A percentile compares a stretch with the other conserved stretches of the same genome.
phyloP scores from a whole-genome alignment of 2,888 invertebrate genomes.

The Chalcis sispes region DNA sequence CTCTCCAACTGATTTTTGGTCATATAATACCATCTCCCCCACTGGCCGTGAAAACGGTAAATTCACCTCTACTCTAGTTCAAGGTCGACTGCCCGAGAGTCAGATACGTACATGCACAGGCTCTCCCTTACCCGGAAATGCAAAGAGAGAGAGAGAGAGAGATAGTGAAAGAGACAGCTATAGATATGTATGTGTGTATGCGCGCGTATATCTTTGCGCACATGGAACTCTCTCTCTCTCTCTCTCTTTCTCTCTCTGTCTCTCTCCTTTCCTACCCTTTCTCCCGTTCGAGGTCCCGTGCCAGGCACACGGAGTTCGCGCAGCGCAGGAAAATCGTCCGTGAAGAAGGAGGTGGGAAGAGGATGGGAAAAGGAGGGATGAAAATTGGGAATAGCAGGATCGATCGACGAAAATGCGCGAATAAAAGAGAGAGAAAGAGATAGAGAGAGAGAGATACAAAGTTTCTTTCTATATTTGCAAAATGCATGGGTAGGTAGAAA shows the following conservation, averaged over 20 bases:
- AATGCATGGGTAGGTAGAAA: not conserved
- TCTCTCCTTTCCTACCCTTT: too few species aligned
- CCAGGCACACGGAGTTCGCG: too few species aligned
- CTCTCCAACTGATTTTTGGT: too few species aligned
- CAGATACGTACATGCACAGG: not conserved
- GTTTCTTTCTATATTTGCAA: not conserved
- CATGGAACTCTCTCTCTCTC: not conserved
- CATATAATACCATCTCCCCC: too few species aligned
- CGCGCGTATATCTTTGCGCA: conserved; percentile 4
- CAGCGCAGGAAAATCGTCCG: too few species aligned
- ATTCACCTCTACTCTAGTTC: conserved; percentile 59
- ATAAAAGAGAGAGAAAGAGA: not conserved
- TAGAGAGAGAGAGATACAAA: not conserved
- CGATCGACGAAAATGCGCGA: conserved; percentile 28
- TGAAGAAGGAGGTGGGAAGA: not conserved
- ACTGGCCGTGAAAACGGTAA: conserved; percentile 28
- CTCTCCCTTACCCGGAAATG: conserved; percentile 56
- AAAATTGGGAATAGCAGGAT: conserved; percentile 47
- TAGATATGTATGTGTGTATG: too few species aligned
- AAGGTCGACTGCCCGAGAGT: conserved; percentile 60
- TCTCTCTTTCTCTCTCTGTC: not conserved
- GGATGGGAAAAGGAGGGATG: not conserved
- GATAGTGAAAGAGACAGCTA: too few species aligned
- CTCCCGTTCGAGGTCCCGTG: too few species aligned
- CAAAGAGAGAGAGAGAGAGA: not conserved